A percentile compares a stretch with the other conserved stretches of the same genome.
Conservation (phyloP, 2,888 invertebrate species). For the Sisyra terminalis region DNA sequence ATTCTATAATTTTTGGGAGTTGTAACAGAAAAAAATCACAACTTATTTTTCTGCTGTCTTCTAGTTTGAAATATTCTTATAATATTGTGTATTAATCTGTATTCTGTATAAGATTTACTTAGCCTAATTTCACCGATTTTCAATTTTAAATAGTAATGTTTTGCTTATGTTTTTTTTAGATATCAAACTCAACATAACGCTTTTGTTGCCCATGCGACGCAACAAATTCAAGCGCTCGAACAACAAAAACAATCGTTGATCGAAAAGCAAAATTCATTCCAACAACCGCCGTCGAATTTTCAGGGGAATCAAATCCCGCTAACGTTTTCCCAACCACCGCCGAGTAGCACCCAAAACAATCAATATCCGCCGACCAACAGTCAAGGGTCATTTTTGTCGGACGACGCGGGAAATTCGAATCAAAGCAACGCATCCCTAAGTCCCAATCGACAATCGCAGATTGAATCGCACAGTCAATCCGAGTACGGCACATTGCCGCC, state of each 20-base stretch:
- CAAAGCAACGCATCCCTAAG: constrained; percentile 7
- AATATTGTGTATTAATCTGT: no score
- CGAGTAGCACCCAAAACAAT: constrained; percentile 17
- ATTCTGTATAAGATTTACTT: no score
- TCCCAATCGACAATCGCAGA: constrained; percentile 1
- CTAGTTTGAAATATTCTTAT: no score
- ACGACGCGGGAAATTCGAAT: constrained; percentile 8
- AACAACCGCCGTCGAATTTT: constrained; percentile 27
- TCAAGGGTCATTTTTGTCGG: constrained; percentile 2
- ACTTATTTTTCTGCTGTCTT: no score
- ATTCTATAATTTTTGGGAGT: no score
- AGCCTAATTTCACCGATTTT: no score
- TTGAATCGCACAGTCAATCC: constrained; percentile 6
- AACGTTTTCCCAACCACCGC: constrained; percentile 15
- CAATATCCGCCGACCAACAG: constrained; percentile 8
- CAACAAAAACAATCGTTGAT: constrained; percentile 51
- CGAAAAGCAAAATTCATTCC: constrained; percentile 34
- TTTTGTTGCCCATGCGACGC: constrained; percentile 79
- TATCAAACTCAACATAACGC: constrained; percentile 92
- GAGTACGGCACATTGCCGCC: constrained; percentile 6
- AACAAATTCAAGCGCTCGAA: constrained; percentile 72
- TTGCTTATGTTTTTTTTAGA: constrained; percentile 25
- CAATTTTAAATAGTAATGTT: no score
- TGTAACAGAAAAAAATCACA: no score
- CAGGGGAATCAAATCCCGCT: constrained; percentile 13